Evolutionary conservation across 2,888 invertebrate species (phyloP), one percentile per base, ranked within the genome.

Genomic region (Lysandra bellargus): DNA sequence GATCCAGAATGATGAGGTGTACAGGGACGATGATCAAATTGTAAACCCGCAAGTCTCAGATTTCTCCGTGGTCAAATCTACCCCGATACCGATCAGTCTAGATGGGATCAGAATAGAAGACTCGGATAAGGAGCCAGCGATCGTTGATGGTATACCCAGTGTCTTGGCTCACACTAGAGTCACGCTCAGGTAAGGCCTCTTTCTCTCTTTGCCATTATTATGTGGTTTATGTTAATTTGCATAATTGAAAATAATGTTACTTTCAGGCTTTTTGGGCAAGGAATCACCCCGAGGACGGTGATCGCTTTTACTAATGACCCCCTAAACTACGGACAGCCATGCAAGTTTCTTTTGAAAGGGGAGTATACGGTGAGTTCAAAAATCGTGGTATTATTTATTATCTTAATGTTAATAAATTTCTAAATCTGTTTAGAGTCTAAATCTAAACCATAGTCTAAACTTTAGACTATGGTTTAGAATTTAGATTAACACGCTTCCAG

Each of bases 241-340:
- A 14, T 17, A 17, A 17, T 17, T 30, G 4, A 69, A 30, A 69
- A 69, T 30, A 74, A n/a, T 69, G 4, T 30, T n/a, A 49, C 57
- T 80, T 78, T 37, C 84, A 96, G 98, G 78, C 86, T 98, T 57
- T 98, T 98, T 87, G 98, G 98, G 0, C 90, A 90, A 9, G 96
- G 97, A 2, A 92, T 98, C 80, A 96, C 96, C 0, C 87, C 95
- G 0, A 89, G 95, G 80, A 97, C 97, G 0, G 92, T 96, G 76
- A 95, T 98, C 78, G 96, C 96, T 0, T 97, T 98, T 87, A 98
- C 98, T 0, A 95, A 96, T 80, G 92, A 95, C 64, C 82, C 86
- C 0, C 95, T 95, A 74, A 85, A 88, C 0, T 95, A 90, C 80
- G 96, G 96, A 1, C 95, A 95, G 23, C 88, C 95, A 0, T 98